Base-by-base conservation (phyloP, 2,888 invertebrate species). In the Perithous albicinctus region DNA sequence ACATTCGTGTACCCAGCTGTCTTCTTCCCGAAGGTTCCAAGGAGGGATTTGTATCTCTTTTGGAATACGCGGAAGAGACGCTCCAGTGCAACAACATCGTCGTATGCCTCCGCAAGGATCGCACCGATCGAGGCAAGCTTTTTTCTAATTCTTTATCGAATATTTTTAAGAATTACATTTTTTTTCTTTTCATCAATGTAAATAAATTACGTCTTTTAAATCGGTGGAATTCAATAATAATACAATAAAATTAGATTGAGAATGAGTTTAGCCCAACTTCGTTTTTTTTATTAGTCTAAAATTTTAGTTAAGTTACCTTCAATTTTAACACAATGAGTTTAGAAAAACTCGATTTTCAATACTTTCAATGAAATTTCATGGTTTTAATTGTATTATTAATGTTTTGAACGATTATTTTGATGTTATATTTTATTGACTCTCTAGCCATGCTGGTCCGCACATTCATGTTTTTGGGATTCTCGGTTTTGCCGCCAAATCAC, bases 401-500 rank as follows among this genome's bases (percentile, higher is more conserved):
- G 15, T 43, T 43, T 43, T 5, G 12, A 12, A 41, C 12, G 4
- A 5, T 15, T 15, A 5, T 43, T 3, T 4, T 43, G 5, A 43
- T 15, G 43, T 15, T 15, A 4, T n/a, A 43, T 43, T 41, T 23
- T 26, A 35, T 67, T 78, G 54, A 6, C 41, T 78, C 61, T 81
- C 84, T 84, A 95, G 96, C 96, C 70, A 96, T 96, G 87, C 94
- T 99, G 89, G 96, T 99, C 85, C 96, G 98, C 88, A 98, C 98
- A 41, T 99, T 99, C 95, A 98, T 98, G 97, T 98, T 98, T 94
- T 95, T 99, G 94, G 99, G 99, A 82, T 99, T 99, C 94, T 95
- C 96, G 86, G 95, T 97, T 82, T 94, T 99, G 90, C 95, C 97
- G 51, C 97, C 98, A 56, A 96, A 95, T 87, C 96, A 98, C 85